Percentiles rank a stretch among this genome's conserved stretches.
Evolutionary conservation across 1,140 invertebrate genomes (phyloP).

Genomic region (Drosophila nasuta): DNA sequence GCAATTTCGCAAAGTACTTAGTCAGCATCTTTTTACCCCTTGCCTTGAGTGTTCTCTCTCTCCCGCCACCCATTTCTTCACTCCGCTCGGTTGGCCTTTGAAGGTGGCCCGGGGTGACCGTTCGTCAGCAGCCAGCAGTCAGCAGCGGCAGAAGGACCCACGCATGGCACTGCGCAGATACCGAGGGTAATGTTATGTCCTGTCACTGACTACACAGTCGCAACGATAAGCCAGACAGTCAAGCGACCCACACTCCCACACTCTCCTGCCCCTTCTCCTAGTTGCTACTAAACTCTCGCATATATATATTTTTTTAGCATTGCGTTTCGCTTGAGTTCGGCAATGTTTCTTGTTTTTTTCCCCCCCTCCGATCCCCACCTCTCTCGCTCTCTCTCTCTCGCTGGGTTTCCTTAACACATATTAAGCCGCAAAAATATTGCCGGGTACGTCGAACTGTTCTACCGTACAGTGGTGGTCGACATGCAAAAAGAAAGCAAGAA

Average conservation of each 20-base stretch:
- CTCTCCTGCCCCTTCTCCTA: not conserved
- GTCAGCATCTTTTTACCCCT: constrained; percentile 79
- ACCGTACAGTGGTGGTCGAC: constrained; percentile 14
- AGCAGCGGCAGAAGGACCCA: constrained; percentile 35
- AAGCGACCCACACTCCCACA: constrained; percentile 49
- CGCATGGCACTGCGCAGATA: constrained; percentile 74
- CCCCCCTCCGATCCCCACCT: not conserved
- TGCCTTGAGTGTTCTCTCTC: constrained; percentile 10
- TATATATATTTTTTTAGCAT: constrained; percentile 43
- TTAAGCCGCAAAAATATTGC: constrained; percentile 81
- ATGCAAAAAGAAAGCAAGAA: constrained; percentile 16
- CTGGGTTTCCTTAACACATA: constrained; percentile 59
- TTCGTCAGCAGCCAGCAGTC: constrained; percentile 34
- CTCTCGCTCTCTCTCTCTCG: constrained; percentile 29
- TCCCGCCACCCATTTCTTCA: not conserved
- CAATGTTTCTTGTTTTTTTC: constrained; percentile 54
- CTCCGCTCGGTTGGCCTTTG: constrained; percentile 20
- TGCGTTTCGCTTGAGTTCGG: constrained; percentile 52
- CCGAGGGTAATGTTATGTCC: constrained; percentile 80
- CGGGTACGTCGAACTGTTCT: constrained; percentile 39
- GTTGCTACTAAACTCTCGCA: constrained; percentile 28
- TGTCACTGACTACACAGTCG: constrained; percentile 78
- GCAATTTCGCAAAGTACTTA: constrained; percentile 82
- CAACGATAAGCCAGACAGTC: constrained; percentile 54
- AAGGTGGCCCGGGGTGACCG: constrained; percentile 64